A percentile compares a stretch with the other conserved stretches of the same genome.
Conservation (phyloP, 2,797 vertebrate species). For the Lemur catta region DNA sequence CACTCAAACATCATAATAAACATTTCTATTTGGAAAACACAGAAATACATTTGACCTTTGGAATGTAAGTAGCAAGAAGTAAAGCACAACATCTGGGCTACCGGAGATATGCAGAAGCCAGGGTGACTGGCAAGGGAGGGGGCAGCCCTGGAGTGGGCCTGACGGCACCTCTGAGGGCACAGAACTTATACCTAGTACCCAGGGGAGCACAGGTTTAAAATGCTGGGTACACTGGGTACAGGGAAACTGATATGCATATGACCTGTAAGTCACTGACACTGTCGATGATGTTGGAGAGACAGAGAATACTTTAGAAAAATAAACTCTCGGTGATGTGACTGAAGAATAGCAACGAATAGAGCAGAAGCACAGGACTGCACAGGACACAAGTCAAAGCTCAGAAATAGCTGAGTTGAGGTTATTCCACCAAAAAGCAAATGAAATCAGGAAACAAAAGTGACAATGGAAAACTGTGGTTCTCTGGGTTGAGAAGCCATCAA, state of each 20-base stretch:
- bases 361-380: background rate
- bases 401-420: background rate
- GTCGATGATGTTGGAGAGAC: background rate
- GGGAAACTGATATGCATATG: background rate
- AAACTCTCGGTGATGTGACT: background rate
- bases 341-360: background rate
- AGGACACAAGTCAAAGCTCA: constrained; percentile 14
- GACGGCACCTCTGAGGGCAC: background rate
- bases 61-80: constrained; percentile 9
- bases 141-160: background rate
- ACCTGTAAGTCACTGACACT: background rate
- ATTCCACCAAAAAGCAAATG: constrained; percentile 30
- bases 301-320: constrained; percentile 16
- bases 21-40: constrained; percentile 28
- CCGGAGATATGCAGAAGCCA: background rate
- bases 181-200: background rate
- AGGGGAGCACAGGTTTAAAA: background rate
- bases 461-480: background rate
- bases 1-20: background rate
- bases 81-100: constrained; percentile 4
- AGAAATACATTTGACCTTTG: background rate
- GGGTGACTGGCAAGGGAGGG: background rate
- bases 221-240: too few species aligned
- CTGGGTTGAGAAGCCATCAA: background rate
- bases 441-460: background rate